A percentile compares a stretch with the other conserved stretches of the same genome.
Conservation (phyloP, 1,140 invertebrate species). For the Mya arenaria region DNA sequence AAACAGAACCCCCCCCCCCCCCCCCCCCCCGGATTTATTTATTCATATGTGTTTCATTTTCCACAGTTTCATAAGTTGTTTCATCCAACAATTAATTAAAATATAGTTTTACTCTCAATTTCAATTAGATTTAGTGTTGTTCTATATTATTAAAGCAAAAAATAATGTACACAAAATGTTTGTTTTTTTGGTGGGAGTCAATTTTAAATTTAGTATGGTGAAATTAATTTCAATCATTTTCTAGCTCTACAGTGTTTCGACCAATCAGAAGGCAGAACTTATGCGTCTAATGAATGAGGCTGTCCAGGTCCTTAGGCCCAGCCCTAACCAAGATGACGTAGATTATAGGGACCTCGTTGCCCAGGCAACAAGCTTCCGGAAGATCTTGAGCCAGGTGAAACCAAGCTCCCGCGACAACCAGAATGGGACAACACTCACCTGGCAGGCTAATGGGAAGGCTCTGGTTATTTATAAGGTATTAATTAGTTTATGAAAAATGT, state of each 20-base stretch:
- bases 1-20: not conserved
- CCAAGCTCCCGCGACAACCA: slow-evolving; percentile 64
- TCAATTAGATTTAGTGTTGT: too few relatives aligned
- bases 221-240: too few relatives aligned
- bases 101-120: too few relatives aligned
- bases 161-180: too few relatives aligned
- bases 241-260: slow-evolving; percentile 69
- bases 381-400: slow-evolving; percentile 72
- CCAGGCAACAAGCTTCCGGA: slow-evolving; percentile 69
- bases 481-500: not conserved
- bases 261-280: slow-evolving; percentile 69
- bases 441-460: slow-evolving; percentile 67
- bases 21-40: too few relatives aligned
- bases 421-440: slow-evolving; percentile 66
- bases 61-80: not conserved
- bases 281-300: slow-evolving; percentile 75
- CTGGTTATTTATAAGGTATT: slow-evolving; percentile 66
- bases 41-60: too few relatives aligned
- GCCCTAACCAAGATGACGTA: slow-evolving; percentile 52
- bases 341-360: slow-evolving; percentile 65
- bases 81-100: too few relatives aligned
- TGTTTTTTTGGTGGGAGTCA: too few relatives aligned
- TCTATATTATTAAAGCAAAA: too few relatives aligned
- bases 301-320: slow-evolving; percentile 62
- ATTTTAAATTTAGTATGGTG: too few relatives aligned